A percentile compares a stretch with the other conserved stretches of the same genome.
Conservation (phyloP, 2,888 invertebrate genomes). For the Brachyopa scutellaris region DNA sequence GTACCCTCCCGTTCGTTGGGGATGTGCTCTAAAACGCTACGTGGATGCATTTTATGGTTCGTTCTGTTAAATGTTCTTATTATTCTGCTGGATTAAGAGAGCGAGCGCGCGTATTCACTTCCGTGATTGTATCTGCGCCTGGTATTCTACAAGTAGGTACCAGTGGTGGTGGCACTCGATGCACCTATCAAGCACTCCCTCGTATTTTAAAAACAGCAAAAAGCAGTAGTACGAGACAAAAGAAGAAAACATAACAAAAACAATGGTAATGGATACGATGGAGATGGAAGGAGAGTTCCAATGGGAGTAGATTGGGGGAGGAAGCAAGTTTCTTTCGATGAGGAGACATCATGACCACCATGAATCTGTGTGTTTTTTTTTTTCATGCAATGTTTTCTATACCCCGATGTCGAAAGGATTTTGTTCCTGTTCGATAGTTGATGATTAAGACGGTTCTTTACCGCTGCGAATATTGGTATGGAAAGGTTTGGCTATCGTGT, state of each 20-base stretch:
- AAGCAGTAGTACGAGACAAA: slow-evolving; percentile 42
- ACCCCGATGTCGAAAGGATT: slow-evolving; percentile 11
- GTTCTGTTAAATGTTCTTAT: slow-evolving; percentile 71
- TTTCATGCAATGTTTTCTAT: background rate
- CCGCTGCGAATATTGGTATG: too few species aligned
- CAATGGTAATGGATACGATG: slow-evolving; percentile 55
- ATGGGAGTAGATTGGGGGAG: background rate
- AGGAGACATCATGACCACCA: slow-evolving; percentile 68
- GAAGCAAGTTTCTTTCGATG: slow-evolving; percentile 21
- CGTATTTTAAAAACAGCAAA: slow-evolving; percentile 64
- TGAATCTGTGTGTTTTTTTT: slow-evolving; percentile 39
- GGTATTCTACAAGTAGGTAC: slow-evolving; percentile 30
- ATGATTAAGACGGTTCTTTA: too few species aligned
- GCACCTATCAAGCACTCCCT: slow-evolving; percentile 64
- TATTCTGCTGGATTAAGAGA: slow-evolving; percentile 55
- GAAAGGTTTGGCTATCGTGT: too few species aligned
- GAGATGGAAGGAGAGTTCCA: background rate
- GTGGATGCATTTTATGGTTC: slow-evolving; percentile 58
- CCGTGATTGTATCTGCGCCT: slow-evolving; percentile 66
- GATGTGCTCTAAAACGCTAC: slow-evolving; percentile 41
- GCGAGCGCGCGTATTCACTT: slow-evolving; percentile 65
- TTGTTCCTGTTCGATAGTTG: slow-evolving; percentile 25
- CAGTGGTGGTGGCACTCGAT: slow-evolving; percentile 27
- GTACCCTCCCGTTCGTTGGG: background rate
- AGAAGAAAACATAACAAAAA: slow-evolving; percentile 59